Evolutionary conservation across 2,888 invertebrate species (phyloP), one percentile per base, ranked within the genome.

Genomic region (Meganola albula): DNA sequence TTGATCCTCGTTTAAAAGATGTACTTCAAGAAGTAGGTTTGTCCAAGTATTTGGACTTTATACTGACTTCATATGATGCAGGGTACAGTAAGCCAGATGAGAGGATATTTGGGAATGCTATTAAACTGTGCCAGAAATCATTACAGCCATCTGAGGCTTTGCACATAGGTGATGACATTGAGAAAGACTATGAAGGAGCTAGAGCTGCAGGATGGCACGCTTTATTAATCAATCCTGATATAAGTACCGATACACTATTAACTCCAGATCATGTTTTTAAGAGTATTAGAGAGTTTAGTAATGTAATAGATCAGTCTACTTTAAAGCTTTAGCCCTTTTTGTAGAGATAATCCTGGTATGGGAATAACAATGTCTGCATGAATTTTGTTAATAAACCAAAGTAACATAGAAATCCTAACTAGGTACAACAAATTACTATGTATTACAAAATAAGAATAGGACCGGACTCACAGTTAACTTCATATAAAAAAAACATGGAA

Each of bases 141-240:
- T 53, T 90, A 1, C 63, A 74, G 31, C 88, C 93, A 0, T 62
- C 79, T 1, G 89, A 94, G 55, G 92, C 93, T 31, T 67, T 96
- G 2, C 97, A 97, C 63, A 87, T 97, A 28, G 97, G 97, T 1
- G 94, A 97, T 75, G 90, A 91, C 44, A 63, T 91, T 2, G 73
- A 87, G 14, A 88, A 91, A 18, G 97, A 97, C 74, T 97, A 93
- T 67, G 48, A 88, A 11, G 97, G 93, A 1, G 95, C 97, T 0
- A 88, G 66, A 48, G 80, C 83, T 11, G 90, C 91, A 2, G 93
- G 94, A 1, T 95, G 96, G 95, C 88, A 92, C 64, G 90, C 93
- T 0, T 53, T 82, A 13, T 55, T 85, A 4, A 39, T 86, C 10
- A 53, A 55, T 8, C 23, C 53, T 7, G 37, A 60, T 6, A 29